phyloP scores from a whole-genome alignment of 1,140 invertebrate genomes.

The Monomorium pharaonis region DNA sequence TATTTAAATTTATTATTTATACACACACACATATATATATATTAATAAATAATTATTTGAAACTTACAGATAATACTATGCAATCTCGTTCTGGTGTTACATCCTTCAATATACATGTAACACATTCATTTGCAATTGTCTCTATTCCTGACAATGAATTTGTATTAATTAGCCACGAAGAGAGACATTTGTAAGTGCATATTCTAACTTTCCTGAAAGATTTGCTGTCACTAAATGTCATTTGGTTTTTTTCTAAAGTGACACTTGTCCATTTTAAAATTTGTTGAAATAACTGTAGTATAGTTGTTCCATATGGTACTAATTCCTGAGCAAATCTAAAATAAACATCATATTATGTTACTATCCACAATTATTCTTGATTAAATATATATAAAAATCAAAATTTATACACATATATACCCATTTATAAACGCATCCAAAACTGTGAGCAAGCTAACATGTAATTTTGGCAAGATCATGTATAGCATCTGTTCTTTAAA shows the following conservation, averaged over 20 bases:
- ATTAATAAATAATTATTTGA: conserved; percentile 12
- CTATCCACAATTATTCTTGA: neutral
- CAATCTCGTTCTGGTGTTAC: conserved; percentile 72
- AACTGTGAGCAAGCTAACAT: conserved; percentile 74
- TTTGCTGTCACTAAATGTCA: conserved; percentile 63
- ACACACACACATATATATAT: too few species aligned
- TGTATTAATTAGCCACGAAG: conserved; percentile 67
- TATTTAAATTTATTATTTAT: neutral
- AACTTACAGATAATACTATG: conserved; percentile 71
- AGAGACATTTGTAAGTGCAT: conserved; percentile 71
- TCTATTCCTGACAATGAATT: conserved; percentile 72
- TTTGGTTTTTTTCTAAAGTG: conserved; percentile 40
- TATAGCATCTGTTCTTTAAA: conserved; percentile 71
- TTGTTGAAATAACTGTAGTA: conserved; percentile 65
- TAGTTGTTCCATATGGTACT: conserved; percentile 63
- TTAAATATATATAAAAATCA: neutral
- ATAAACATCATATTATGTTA: neutral
- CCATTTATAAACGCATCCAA: conserved; percentile 76
- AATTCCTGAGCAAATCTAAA: conserved; percentile 69
- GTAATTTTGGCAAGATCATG: conserved; percentile 75
- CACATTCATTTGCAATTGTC: conserved; percentile 67
- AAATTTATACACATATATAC: conserved; percentile 58
- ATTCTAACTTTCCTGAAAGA: conserved; percentile 71
- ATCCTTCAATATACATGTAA: conserved; percentile 72
- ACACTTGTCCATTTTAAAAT: conserved; percentile 62